These are phyloP conservation scores for Drosophila repleta DNA, from an alignment of 1,140 invertebrate species.

Conservation along the genomic window DNA sequence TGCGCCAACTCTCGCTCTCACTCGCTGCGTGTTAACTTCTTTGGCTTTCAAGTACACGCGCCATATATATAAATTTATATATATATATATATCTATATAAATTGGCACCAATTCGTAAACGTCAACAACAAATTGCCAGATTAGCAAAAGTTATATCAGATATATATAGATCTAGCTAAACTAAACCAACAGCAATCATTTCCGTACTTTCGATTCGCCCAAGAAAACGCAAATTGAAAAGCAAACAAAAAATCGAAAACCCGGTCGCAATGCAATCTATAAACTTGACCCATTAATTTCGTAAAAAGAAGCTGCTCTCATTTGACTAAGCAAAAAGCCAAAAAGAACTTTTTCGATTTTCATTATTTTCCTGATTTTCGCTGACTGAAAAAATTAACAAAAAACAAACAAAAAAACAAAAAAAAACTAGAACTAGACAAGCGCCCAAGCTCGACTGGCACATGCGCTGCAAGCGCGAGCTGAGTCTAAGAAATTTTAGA, in stretches of 20 bases:
- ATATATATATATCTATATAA: neutral
- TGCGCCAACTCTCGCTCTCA: constrained; percentile 6
- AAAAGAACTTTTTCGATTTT: constrained; percentile 58
- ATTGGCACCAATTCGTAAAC: constrained; percentile 42
- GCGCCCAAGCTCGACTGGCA: neutral
- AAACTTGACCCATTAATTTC: constrained; percentile 79
- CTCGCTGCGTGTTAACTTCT: neutral
- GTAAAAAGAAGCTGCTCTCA: constrained; percentile 28
- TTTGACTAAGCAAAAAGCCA: constrained; percentile 19
- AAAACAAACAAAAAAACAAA: constrained; percentile 4
- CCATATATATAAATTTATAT: constrained; percentile 7
- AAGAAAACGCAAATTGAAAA: constrained; percentile 4
- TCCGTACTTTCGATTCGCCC: constrained; percentile 50
- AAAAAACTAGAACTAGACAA: too few species aligned
- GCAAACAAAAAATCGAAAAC: constrained; percentile 5
- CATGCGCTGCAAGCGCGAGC: neutral
- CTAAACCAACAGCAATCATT: constrained; percentile 27
- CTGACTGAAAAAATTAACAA: constrained; percentile 33
- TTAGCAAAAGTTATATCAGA: constrained; percentile 35
- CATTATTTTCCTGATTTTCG: constrained; percentile 14
- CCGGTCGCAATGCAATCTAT: constrained; percentile 75
- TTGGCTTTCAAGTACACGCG: constrained; percentile 28
- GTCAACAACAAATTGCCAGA: constrained; percentile 33
- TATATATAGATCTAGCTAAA: constrained; percentile 3
- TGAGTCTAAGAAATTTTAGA: too few species aligned